Base-by-base conservation (phyloP, 1,140 invertebrate genomes). In the Drosophila ficusphila region DNA sequence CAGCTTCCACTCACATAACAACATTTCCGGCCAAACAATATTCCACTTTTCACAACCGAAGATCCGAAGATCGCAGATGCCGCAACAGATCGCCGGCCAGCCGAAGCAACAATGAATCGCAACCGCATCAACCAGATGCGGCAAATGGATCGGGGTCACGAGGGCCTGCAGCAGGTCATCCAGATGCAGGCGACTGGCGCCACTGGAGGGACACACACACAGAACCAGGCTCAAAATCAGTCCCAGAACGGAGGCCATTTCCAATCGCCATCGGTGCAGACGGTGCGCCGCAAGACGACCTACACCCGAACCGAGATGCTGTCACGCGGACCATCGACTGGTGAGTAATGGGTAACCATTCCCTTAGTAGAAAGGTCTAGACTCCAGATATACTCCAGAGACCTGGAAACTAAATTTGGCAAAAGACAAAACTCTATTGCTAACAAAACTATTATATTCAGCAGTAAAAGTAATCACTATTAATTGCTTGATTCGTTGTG, bases 91-190 rank as follows among this genome's bases (percentile, higher is more conserved):
- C 5, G 39, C 4, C 6, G 19, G n/a, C 23, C 12, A 16, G 8
- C 21, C n/a, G n/a, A n/a, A 16, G 34, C 29, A 1, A 70, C 62
- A 51, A 75, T 79, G 69, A 74, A 69, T 51, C 76, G 76, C 21
- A 29, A 48, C 12, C 62, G 76, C 3, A 16, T 42, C n/a, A 70
- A 57, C 38, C 39, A 53, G 0, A 19, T 51, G 36, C 31, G 61
- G 6, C 57, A 44, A 18, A 19, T 49, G 6, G 69, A 77, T 1
- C 60, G 68, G 0, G 53, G 42, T 3, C 36, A 46, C 3, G 73
- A 82, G 6, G 61, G 53, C 1, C 29, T 79, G 12, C 64, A 70
- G 1, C 76, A 79, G 29, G 49, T 58, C 0, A 18, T 72, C 2
- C 46, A 56, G 0, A 33, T 68, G n/a, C 27, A 54, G 12, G 27